A percentile compares a stretch with the other conserved stretches of the same genome.
These are phyloP conservation scores for Syngnathus scovelli DNA, from an alignment of 2,113 vertebrate species.

Conservation along the genomic window DNA sequence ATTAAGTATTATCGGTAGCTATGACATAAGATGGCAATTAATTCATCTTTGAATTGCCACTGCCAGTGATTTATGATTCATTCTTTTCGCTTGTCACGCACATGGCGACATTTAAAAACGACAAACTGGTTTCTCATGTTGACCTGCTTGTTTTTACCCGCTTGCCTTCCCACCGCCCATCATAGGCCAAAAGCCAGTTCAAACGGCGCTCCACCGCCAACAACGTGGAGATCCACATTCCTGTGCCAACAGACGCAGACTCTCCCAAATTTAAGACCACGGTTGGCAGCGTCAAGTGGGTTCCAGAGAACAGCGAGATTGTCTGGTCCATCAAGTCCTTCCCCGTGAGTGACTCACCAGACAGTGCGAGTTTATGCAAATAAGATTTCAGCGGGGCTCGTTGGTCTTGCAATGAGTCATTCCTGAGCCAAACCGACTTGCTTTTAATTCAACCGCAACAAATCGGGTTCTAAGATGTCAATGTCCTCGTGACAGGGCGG, in stretches of 20 bases:
- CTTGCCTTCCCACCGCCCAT: neutral
- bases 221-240: conserved; percentile 98
- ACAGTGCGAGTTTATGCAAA: neutral
- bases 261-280: conserved; percentile 99
- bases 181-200: conserved; percentile 94
- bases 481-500: conserved; percentile 76
- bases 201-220: conserved; percentile 95
- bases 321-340: conserved; percentile 99
- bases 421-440: neutral
- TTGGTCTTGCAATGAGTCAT: neutral
- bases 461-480: neutral
- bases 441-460: neutral
- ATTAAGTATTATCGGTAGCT: neutral
- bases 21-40: neutral
- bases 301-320: conserved; percentile 96
- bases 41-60: neutral
- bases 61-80: neutral
- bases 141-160: conserved; percentile 41
- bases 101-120: neutral
- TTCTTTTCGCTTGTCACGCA: neutral
- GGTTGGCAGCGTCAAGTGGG: conserved; percentile 97
- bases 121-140: conserved; percentile 10
- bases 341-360: conserved; percentile 73
- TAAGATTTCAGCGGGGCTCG: neutral
- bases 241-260: conserved; percentile 93